Evolutionary conservation across 2,797 vertebrate species (phyloP).

Genomic region (Stomatorhinus walkeri): DNA sequence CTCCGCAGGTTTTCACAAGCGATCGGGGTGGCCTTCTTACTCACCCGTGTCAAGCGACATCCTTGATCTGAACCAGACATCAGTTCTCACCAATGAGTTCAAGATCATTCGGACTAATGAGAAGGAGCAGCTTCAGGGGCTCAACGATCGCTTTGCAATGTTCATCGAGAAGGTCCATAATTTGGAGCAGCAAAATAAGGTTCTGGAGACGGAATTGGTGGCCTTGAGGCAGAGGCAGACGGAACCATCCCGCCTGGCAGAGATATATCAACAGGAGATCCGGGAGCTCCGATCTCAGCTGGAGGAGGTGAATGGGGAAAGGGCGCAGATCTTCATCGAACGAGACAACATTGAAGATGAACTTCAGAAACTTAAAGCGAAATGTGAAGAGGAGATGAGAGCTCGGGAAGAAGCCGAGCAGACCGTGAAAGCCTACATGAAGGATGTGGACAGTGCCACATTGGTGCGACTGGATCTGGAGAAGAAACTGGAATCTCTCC

Average conservation of each 20-base stretch:
- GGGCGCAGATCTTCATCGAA: slow-evolving; percentile 74
- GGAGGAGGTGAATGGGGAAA: slow-evolving; percentile 75
- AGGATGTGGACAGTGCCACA: slow-evolving; percentile 81
- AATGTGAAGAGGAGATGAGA: slow-evolving; percentile 79
- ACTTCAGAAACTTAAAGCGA: slow-evolving; percentile 67
- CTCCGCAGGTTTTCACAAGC: slow-evolving; percentile 49
- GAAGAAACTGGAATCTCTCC: slow-evolving; percentile 80
- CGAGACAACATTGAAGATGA: slow-evolving; percentile 75
- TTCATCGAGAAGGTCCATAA: slow-evolving; percentile 88
- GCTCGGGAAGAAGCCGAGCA: slow-evolving; percentile 77
- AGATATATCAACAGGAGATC: slow-evolving; percentile 83
- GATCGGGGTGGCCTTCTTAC: slow-evolving; percentile 36
- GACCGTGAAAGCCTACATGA: slow-evolving; percentile 73
- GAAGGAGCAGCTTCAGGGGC: slow-evolving; percentile 89
- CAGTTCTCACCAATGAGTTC: slow-evolving; percentile 72
- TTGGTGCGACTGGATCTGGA: slow-evolving; percentile 83
- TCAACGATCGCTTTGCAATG: slow-evolving; percentile 88
- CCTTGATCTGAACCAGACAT: slow-evolving; percentile 72
- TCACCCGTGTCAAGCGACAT: slow-evolving; percentile 60
- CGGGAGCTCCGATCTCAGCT: slow-evolving; percentile 80
- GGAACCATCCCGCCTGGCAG: slow-evolving; percentile 77
- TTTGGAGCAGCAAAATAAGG: slow-evolving; percentile 85
- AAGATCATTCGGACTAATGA: slow-evolving; percentile 82
- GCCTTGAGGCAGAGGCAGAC: slow-evolving; percentile 73
- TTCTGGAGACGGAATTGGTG: slow-evolving; percentile 76